A percentile compares a stretch with the other conserved stretches of the same genome.
phyloP scores from a whole-genome alignment of 2,888 invertebrate species.

The Polydesmus complanatus region DNA sequence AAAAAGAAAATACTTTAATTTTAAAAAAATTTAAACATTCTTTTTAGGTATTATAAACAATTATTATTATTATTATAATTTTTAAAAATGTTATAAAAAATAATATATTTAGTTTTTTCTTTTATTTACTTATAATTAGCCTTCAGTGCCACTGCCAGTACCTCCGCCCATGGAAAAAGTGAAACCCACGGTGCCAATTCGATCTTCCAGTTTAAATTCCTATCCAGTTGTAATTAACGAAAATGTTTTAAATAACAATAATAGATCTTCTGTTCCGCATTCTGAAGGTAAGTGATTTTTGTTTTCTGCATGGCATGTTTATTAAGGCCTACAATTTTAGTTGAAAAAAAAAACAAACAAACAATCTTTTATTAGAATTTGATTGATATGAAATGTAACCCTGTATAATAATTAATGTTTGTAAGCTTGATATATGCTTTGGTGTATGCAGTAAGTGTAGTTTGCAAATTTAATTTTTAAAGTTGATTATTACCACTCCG shows the following conservation, averaged over 20 bases:
- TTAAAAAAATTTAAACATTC: no score
- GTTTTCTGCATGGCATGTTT: neutral
- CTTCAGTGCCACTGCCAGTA: neutral
- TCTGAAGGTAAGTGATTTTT: conserved; percentile 1
- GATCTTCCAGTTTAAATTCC: conserved; percentile 5
- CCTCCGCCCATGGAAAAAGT: neutral
- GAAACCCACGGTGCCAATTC: conserved; percentile 4
- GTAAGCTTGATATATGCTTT: neutral
- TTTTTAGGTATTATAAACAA: no score
- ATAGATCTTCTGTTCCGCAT: neutral
- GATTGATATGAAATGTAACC: neutral
- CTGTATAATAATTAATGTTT: neutral
- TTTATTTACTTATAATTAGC: no score
- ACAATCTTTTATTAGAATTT: no score
- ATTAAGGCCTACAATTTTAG: no score
- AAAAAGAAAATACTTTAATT: no score
- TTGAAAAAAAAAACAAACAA: no score
- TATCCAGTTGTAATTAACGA: neutral
- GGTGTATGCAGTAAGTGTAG: neutral
- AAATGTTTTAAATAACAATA: neutral
- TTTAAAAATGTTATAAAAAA: no score
- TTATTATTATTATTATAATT: no score
- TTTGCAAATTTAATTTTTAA: neutral
- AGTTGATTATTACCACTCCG: neutral
- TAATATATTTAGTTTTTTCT: no score